Base-by-base conservation (phyloP, 2,888 invertebrate genomes). In the Drosophila austrosaltans region DNA sequence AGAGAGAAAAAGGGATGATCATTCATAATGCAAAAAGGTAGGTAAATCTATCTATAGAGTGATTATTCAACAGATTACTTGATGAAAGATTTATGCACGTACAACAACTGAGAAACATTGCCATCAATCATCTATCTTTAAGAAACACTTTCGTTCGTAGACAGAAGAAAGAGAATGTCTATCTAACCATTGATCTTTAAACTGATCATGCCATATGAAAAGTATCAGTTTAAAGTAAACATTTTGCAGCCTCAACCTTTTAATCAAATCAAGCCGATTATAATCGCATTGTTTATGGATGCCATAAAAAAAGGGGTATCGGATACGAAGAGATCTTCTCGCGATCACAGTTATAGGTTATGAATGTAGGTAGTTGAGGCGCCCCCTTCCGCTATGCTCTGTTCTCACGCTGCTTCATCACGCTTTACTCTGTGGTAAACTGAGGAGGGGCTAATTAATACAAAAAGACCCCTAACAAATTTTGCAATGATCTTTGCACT, bases 251-350 rank as follows among this genome's bases (percentile, higher is more conserved):
- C 67, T 62, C n/a, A 28, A 39, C 25, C 5, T 22, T 39, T 22
- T 22, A 66, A 81, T 60, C 82, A 75, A 77, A 80, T 77, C 78
- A 76, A 75, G 68, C 59, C 72, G 82, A 84, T 87, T 62, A 79
- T 79, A 81, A 82, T 87, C 87, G 72, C 75, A 86, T 82, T 82
- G 84, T 82, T 83, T 76, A 83, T 86, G 84, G 69, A 68, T 72
- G 66, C 68, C 72, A 76, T 59, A 66, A 75, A 22, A 42, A 53
- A n/a, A 32, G 32, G 42, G 42, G 25, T 36, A 39, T 32, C 53
- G 62, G 56, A 30, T 58, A 63, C 8, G 1, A 8, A 28, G 3
- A 36, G 36, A 36, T 36, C 36, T 36, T 36, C 36, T 8, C 54
- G 25, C n/a, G 20, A 40, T n/a, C 48, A 36, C 39, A 25, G 48